Percentiles rank a stretch among this genome's conserved stretches.
Conservation (phyloP, 2,797 vertebrate genomes). For the Iguana delicatissima region DNA sequence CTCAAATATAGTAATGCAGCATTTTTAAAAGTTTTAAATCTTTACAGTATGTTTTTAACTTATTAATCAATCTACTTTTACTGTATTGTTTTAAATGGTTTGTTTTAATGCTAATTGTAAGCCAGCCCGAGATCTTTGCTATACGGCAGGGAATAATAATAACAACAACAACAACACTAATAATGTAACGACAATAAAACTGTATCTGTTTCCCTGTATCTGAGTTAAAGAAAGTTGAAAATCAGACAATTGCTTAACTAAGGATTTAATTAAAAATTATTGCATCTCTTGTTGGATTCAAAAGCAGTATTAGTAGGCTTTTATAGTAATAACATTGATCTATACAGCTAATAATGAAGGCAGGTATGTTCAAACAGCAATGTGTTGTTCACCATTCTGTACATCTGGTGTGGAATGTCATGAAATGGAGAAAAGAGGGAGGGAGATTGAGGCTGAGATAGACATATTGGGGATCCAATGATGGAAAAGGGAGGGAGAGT, state of each 20-base stretch:
- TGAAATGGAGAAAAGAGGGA: background rate
- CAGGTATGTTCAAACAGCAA: background rate
- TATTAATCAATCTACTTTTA: no score
- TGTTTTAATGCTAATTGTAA: no score
- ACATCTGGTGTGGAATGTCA: background rate
- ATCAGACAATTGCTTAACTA: background rate
- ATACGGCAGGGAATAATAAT: no score
- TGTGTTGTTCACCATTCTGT: background rate
- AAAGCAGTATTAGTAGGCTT: background rate
- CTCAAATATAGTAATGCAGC: no score
- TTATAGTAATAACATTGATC: background rate
- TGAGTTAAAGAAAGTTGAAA: background rate
- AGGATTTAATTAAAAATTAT: background rate
- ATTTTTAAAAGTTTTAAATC: no score
- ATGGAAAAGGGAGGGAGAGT: background rate
- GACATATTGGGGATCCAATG: background rate
- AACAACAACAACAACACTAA: no score
- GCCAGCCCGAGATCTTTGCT: no score
- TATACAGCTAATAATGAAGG: background rate
- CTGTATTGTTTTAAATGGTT: no score
- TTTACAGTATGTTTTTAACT: no score
- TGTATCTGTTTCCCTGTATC: no score
- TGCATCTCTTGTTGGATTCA: background rate
- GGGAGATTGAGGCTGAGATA: background rate
- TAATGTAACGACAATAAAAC: no score